A percentile compares a stretch with the other conserved stretches of the same genome.
Evolutionary conservation across 2,113 vertebrate genomes (phyloP).

Genomic region (Calonectris borealis): DNA sequence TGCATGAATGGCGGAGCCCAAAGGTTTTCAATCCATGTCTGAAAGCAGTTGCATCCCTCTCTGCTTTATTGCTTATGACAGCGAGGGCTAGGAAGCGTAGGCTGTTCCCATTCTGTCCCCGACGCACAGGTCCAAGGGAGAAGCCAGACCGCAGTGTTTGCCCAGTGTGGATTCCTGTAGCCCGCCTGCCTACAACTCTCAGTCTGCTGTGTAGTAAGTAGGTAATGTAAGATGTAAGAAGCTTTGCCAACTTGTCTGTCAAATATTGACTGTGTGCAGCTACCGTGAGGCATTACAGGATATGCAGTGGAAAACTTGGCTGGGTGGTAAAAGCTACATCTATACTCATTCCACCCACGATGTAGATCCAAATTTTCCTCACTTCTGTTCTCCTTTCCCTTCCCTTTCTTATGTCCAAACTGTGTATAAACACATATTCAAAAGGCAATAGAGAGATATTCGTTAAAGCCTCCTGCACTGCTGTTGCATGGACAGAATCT

Average conservation of each 20-base stretch:
- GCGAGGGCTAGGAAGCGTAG: not conserved
- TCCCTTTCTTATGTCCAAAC: not conserved
- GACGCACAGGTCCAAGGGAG: not conserved
- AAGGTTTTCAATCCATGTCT: not conserved
- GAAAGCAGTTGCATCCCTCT: not conserved
- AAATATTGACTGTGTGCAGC: constrained; percentile 27
- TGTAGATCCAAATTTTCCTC: not conserved
- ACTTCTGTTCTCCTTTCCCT: not conserved
- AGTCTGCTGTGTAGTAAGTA: not conserved
- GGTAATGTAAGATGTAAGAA: not conserved
- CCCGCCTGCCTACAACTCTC: not conserved
- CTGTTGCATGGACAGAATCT: not conserved
- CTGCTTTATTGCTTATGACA: constrained; percentile 1
- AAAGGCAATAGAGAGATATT: not conserved
- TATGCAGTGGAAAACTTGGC: not conserved
- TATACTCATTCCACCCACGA: not conserved
- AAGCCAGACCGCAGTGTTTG: not conserved
- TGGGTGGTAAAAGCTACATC: not conserved
- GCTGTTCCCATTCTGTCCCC: not conserved
- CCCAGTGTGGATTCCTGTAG: not conserved
- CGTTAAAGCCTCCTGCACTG: not conserved
- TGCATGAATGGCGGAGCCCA: not conserved
- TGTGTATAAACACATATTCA: not conserved
- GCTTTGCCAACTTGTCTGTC: constrained; percentile 9
- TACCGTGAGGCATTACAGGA: not conserved